Base-by-base conservation (phyloP, 1,140 invertebrate genomes). In the Listronotus oregonensis region DNA sequence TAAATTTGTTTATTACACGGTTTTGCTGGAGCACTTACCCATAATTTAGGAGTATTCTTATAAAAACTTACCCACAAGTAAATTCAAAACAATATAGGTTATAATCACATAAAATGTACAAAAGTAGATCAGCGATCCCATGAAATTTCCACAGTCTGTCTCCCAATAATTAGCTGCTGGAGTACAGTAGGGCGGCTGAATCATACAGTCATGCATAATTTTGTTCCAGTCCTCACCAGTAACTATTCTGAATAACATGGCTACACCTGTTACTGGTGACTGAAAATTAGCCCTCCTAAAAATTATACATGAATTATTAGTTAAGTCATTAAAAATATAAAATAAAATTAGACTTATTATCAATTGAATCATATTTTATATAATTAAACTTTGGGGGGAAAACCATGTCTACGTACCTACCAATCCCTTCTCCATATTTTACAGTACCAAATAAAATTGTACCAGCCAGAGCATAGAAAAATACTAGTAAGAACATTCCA, bases 161-260 rank as follows among this genome's bases (percentile, higher is more conserved):
- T 99, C 92, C 97, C 97, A 99, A 82, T 96, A 99, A 82, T 98
- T 98, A 68, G 87, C 85, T 3, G 93, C 94, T 31, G 87, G 88
- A 0, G 95, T 96, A 80, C 97, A 99, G 83, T 96, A 97, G 9
- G 97, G 97, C 12, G 95, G 95, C 80, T 93, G 90, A 63, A 98
- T 90, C 96, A 99, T 99, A 79, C 96, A 99, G 79, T 99, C 97
- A 81, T 99, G 98, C 97, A 99, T 99, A 49, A 99, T 99, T 84
- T 99, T 99, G 81, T 99, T 99, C 98, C 98, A 99, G 82, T 99
- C 98, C 84, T 99, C 98, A 21, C 98, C 98, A 0, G 98, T 99
- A 0, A 99, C 97, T 71, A 99, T 99, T 58, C 98, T 89, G 82
- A 99, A 99, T 58, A 99, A 82, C 89, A 99, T 95, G 9, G 96